phyloP scores from a whole-genome alignment of 2,113 vertebrate genomes.

The Falcunculus frontatus region DNA sequence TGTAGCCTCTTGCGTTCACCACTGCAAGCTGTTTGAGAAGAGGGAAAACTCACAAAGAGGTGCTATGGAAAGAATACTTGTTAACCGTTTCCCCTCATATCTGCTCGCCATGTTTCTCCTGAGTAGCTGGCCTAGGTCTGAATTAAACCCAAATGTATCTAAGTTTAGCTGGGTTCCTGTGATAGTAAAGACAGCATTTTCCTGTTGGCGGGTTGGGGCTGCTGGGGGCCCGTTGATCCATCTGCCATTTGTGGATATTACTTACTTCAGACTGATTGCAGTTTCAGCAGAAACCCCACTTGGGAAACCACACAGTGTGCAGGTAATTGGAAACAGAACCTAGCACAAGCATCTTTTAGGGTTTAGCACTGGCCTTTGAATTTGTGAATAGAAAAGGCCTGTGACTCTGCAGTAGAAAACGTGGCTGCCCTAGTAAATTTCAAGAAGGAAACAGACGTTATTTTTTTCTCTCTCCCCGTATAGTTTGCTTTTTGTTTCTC shows the following conservation, averaged over 20 bases:
- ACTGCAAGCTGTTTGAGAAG: neutral
- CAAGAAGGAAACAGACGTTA: neutral
- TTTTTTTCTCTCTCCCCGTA: neutral
- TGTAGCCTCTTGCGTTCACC: neutral
- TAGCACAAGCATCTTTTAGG: neutral
- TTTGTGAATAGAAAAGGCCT: constrained; percentile 26
- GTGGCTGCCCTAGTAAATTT: neutral
- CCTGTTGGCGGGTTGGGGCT: neutral
- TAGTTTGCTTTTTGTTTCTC: neutral
- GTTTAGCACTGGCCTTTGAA: neutral
- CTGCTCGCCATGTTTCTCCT: neutral
- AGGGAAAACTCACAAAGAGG: neutral
- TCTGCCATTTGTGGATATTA: neutral
- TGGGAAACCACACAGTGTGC: constrained; percentile 17
- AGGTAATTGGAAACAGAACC: constrained; percentile 53
- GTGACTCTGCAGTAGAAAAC: neutral
- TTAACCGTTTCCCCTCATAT: neutral
- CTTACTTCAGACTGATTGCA: neutral
- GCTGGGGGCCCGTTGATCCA: neutral
- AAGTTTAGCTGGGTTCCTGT: neutral
- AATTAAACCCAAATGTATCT: neutral
- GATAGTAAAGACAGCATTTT: neutral
- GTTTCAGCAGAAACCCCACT: neutral
- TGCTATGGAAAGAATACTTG: neutral
- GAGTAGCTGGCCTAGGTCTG: neutral